Percentiles rank a stretch among this genome's conserved stretches.
Evolutionary conservation across 2,113 vertebrate genomes (phyloP).

Genomic region (Butastur rufipennis): DNA sequence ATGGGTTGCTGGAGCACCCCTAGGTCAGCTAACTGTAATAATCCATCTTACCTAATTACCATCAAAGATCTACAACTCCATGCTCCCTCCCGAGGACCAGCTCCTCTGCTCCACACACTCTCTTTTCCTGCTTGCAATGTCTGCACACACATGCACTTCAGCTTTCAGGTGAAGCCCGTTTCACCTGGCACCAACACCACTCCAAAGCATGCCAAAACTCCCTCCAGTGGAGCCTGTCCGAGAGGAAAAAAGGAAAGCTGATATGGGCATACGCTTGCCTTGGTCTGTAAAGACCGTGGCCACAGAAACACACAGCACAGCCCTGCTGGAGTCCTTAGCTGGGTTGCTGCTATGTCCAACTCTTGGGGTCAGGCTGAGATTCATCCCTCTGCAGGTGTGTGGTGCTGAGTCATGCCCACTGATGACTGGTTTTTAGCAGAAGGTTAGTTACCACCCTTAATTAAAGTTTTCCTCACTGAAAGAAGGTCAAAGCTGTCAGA

Average conservation of each 20-base stretch:
- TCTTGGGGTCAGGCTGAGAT: not conserved
- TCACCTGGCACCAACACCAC: not conserved
- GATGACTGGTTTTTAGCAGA: not conserved
- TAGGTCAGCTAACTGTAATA: not conserved
- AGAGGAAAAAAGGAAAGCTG: not conserved
- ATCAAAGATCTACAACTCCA: too few relatives aligned
- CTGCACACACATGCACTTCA: rapidly evolving
- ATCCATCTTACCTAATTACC: not conserved
- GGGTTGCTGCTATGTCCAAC: rapidly evolving
- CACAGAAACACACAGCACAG: not conserved
- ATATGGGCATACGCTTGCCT: not conserved
- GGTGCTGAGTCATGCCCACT: not conserved
- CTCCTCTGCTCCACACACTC: not conserved
- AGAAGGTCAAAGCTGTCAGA: not conserved
- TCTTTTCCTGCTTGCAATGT: not conserved
- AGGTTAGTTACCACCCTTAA: not conserved
- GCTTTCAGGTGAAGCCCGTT: not conserved
- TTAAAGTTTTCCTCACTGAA: not conserved
- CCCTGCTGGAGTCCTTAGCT: rapidly evolving
- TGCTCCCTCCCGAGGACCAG: not conserved
- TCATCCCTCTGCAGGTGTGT: not conserved
- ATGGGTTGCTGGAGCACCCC: not conserved
- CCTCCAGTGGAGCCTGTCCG: not conserved
- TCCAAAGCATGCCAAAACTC: not conserved
- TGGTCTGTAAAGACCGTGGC: not conserved